phyloP scores from a whole-genome alignment of 2,113 vertebrate genomes.

The Stegostoma tigrinum region DNA sequence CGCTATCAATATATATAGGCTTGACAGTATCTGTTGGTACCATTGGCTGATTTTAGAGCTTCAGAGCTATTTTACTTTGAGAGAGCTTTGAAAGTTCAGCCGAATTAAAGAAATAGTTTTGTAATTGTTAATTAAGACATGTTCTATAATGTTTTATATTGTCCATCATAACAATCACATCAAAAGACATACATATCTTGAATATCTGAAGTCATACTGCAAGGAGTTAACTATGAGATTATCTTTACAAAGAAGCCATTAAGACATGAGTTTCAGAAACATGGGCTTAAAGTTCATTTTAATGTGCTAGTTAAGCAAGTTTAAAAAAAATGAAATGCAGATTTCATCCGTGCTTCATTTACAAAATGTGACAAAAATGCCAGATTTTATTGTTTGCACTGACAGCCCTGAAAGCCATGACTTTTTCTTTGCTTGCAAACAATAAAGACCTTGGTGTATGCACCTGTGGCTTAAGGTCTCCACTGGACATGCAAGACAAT shows the following conservation, averaged over 20 bases:
- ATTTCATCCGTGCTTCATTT: slow-evolving; percentile 34
- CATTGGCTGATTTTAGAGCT: not conserved
- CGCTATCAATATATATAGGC: slow-evolving; percentile 18
- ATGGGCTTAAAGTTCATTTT: slow-evolving; percentile 23
- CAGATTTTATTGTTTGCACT: slow-evolving; percentile 24
- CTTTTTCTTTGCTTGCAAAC: not conserved
- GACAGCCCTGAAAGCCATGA: not conserved
- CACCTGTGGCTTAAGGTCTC: too few species aligned
- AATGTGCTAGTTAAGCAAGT: slow-evolving; percentile 23
- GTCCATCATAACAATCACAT: not conserved
- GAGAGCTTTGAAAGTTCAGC: not conserved
- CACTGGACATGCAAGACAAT: not conserved
- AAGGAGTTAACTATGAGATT: not conserved
- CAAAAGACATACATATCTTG: not conserved
- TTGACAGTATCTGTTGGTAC: slow-evolving; percentile 17
- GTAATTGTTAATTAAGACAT: not conserved
- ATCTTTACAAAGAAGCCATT: not conserved
- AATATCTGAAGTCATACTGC: not conserved
- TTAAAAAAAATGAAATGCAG: slow-evolving; percentile 26
- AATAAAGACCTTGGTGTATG: not conserved
- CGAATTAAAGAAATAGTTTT: not conserved
- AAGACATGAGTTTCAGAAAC: not conserved
- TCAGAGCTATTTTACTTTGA: not conserved
- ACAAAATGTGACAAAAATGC: slow-evolving; percentile 25
- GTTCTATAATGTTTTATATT: not conserved